Evolutionary conservation across 2,888 invertebrate species (phyloP).

Genomic region (Hemithea aestivaria): DNA sequence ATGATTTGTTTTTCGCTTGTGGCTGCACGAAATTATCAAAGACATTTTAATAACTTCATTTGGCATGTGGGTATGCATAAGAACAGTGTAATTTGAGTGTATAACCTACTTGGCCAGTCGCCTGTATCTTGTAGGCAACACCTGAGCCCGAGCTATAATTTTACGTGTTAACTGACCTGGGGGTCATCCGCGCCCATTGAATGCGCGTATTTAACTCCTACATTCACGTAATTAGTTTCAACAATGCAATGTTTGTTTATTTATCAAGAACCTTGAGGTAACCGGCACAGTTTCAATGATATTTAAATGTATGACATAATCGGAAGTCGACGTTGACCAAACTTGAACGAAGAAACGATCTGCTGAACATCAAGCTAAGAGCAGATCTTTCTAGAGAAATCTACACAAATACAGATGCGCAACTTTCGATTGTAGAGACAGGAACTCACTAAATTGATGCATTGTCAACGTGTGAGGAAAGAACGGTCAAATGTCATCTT

Average conservation of each 20-base stretch:
- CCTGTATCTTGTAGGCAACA: slow-evolving; percentile 5
- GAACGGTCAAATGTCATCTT: no score
- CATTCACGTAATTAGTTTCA: slow-evolving; percentile 1
- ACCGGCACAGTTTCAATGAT: background rate
- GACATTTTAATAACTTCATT: background rate
- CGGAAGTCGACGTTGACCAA: slow-evolving; percentile 8
- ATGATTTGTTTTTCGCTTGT: no score
- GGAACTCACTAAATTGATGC: no score
- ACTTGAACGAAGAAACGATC: slow-evolving; percentile 11
- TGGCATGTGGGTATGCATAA: background rate
- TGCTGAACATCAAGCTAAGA: no score
- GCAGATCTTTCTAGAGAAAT: no score
- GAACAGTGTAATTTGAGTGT: slow-evolving; percentile 10
- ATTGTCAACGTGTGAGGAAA: no score
- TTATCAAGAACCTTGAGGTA: slow-evolving; percentile 7
- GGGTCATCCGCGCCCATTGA: slow-evolving; percentile 4
- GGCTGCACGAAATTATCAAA: no score
- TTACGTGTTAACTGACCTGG: slow-evolving; percentile 7
- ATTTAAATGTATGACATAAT: slow-evolving; percentile 15
- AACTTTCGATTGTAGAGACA: no score
- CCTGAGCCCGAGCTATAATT: slow-evolving; percentile 4
- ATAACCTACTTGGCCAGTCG: slow-evolving; percentile 14
- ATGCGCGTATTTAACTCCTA: background rate
- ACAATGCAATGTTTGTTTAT: slow-evolving; percentile 10
- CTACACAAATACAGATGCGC: no score